phyloP scores from a whole-genome alignment of 35 echinoderm and acorn worm genomes.

The Nesometra sesokonis region DNA sequence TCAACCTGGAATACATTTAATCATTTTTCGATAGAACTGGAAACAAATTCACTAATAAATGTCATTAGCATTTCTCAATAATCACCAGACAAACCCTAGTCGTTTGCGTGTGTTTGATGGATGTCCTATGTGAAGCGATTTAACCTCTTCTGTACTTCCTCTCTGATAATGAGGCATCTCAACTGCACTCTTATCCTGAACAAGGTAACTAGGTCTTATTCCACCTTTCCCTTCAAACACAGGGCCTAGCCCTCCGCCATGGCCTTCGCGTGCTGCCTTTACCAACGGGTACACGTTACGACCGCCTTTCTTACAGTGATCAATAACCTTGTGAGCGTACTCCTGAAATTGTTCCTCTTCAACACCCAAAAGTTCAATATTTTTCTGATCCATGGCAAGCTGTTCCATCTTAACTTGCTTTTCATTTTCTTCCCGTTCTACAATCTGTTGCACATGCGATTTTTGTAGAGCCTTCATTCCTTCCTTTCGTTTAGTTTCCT shows the following conservation, averaged over 20 bases:
- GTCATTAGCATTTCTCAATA: neutral
- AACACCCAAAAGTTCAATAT: slow-evolving; percentile 67
- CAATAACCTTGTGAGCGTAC: slow-evolving; percentile 75
- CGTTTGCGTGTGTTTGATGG: slow-evolving; percentile 64
- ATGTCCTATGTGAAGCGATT: slow-evolving; percentile 72
- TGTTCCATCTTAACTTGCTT: slow-evolving; percentile 28
- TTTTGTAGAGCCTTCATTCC: slow-evolving; percentile 32
- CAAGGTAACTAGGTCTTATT: slow-evolving; percentile 77
- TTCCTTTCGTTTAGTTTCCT: slow-evolving; percentile 20
- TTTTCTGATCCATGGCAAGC: slow-evolving; percentile 70
- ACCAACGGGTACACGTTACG: slow-evolving; percentile 80
- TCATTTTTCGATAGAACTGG: neutral
- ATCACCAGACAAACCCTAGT: slow-evolving; percentile 88
- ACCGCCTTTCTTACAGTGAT: slow-evolving; percentile 59
- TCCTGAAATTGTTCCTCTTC: slow-evolving; percentile 95
- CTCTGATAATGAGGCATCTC: slow-evolving; percentile 82
- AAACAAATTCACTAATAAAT: too few relatives aligned
- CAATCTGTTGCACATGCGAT: slow-evolving; percentile 53
- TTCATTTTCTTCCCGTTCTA: slow-evolving; percentile 25
- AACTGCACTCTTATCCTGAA: slow-evolving; percentile 60
- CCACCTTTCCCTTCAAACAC: slow-evolving; percentile 97
- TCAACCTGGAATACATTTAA: neutral
- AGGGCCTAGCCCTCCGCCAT: slow-evolving; percentile 75
- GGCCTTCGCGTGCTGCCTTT: slow-evolving; percentile 85
- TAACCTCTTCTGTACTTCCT: slow-evolving; percentile 68